Conservation (phyloP, 2,113 vertebrate genomes). For the Dinomys branickii region DNA sequence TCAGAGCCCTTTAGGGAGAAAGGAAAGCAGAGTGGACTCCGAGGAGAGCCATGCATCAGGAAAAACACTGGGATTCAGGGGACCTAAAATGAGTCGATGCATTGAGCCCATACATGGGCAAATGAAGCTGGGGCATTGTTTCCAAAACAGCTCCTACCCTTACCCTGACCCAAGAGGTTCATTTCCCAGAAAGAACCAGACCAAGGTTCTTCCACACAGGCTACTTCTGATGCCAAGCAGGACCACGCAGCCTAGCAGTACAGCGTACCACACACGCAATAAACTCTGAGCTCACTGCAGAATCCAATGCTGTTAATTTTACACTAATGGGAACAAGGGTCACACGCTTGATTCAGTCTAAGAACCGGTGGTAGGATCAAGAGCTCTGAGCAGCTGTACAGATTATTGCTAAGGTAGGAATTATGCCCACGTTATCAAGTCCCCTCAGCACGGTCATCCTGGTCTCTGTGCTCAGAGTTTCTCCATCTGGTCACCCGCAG, state of each 20-base stretch:
- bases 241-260: neutral
- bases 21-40: neutral
- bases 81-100: neutral
- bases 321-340: neutral
- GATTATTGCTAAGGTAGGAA: neutral
- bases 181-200: neutral
- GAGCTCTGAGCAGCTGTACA: neutral
- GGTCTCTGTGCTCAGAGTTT: neutral
- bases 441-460: too few relatives aligned
- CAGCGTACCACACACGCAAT: accelerated
- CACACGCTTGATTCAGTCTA: neutral
- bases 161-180: neutral
- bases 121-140: neutral
- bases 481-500: neutral
- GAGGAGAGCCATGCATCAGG: neutral
- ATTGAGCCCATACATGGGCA: neutral
- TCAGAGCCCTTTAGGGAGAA: neutral
- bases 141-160: neutral
- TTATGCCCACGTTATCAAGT: neutral
- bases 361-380: neutral
- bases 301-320: neutral
- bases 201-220: neutral
- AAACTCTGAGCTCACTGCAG: neutral
- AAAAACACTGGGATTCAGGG: neutral
- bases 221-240: neutral